A percentile compares a stretch with the other conserved stretches of the same genome.
These are phyloP conservation scores for Centroberyx gerrardi DNA, from an alignment of 2,797 vertebrate genomes.

Conservation along the genomic window DNA sequence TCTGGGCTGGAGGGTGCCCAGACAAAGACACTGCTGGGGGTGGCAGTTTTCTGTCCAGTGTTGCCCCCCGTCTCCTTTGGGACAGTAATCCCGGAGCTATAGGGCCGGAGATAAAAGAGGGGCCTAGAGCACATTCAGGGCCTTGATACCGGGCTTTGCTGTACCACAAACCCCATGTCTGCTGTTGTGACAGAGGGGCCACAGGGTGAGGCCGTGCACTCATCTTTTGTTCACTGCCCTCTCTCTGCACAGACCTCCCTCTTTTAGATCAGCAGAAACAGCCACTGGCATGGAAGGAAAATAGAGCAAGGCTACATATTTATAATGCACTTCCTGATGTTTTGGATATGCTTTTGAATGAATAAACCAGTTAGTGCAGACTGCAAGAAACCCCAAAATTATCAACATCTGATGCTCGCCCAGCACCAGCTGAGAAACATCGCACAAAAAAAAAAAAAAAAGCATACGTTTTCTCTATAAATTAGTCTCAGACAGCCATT, in stretches of 20 bases:
- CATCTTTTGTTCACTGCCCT: slow-evolving; percentile 56
- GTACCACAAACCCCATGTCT: slow-evolving; percentile 61
- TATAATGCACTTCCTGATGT: background rate
- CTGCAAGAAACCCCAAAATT: background rate
- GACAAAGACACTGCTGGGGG: slow-evolving; percentile 81
- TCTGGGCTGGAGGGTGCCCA: slow-evolving; percentile 38
- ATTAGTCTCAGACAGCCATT: too few species aligned
- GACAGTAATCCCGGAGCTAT: slow-evolving; percentile 81
- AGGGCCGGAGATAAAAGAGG: slow-evolving; percentile 77
- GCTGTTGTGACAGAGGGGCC: slow-evolving; percentile 69
- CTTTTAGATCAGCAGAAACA: slow-evolving; percentile 31
- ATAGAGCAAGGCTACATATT: background rate
- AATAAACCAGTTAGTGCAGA: background rate
- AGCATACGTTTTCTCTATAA: too few species aligned
- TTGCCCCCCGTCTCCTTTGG: slow-evolving; percentile 69
- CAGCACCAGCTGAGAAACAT: too few species aligned
- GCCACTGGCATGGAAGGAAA: slow-evolving; percentile 15
- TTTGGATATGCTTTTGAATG: slow-evolving; percentile 1
- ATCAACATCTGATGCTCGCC: background rate
- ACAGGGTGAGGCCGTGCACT: slow-evolving; percentile 57
- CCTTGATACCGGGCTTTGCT: slow-evolving; percentile 78
- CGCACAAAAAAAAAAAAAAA: too few species aligned
- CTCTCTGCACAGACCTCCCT: slow-evolving; percentile 1
- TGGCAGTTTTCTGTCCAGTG: slow-evolving; percentile 73
- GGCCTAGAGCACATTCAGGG: slow-evolving; percentile 77